Conservation (phyloP, 2,797 vertebrate species). For the Sebastolobus altivelis region DNA sequence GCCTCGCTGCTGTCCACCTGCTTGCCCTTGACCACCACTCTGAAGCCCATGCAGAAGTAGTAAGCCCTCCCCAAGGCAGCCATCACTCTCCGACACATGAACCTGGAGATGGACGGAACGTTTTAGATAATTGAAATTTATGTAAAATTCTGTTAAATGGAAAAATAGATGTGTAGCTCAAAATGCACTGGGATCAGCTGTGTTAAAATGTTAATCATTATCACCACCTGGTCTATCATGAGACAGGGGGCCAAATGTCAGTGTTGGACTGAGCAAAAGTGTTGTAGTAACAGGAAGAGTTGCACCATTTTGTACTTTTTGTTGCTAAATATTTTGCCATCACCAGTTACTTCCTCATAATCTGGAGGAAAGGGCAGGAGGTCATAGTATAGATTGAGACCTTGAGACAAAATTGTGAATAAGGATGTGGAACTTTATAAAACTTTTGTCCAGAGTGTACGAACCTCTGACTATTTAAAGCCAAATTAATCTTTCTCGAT, state of each 20-base stretch:
- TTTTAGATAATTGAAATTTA: background rate
- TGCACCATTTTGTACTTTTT: constrained; percentile 29
- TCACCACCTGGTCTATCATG: background rate
- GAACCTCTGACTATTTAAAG: constrained; percentile 10
- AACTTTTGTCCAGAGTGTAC: background rate
- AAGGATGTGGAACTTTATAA: background rate
- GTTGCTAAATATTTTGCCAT: background rate
- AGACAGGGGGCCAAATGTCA: background rate
- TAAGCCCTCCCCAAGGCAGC: constrained; percentile 84
- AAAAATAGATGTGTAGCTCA: background rate
- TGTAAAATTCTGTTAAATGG: no score
- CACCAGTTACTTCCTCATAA: constrained; percentile 43
- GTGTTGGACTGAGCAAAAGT: background rate
- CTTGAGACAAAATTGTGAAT: background rate
- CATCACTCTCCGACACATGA: constrained; percentile 82
- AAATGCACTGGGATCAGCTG: background rate
- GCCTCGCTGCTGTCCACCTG: constrained; percentile 86
- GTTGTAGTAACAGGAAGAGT: constrained; percentile 41
- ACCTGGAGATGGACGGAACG: constrained; percentile 60
- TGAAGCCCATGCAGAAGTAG: constrained; percentile 93
- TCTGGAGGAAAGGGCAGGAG: background rate
- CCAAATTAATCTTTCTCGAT: background rate
- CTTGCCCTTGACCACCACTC: constrained; percentile 90
- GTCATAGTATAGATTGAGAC: background rate
- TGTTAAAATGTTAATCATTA: background rate